phyloP scores from a whole-genome alignment of 2,888 invertebrate species.

The Nymphalis polychloros region DNA sequence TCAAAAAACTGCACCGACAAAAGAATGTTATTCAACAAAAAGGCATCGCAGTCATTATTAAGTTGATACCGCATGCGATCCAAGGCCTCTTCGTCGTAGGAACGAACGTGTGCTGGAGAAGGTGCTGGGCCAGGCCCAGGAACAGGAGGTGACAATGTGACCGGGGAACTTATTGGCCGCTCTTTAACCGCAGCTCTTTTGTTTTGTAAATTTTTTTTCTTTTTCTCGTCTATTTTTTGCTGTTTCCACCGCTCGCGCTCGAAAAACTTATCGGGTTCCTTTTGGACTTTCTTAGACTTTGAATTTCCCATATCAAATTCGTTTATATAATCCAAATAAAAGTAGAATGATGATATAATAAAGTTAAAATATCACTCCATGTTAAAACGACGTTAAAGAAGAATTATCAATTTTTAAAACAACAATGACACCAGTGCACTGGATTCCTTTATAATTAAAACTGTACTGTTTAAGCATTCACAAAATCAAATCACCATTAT shows the following conservation, averaged over 20 bases:
- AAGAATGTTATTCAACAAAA: conserved; percentile 88
- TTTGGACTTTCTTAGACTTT: conserved; percentile 65
- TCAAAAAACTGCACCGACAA: conserved; percentile 89
- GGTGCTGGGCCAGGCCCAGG: conserved; percentile 47
- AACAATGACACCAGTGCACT: conserved; percentile 29
- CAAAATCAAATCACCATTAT: conserved; percentile 53
- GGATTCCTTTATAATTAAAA: conserved; percentile 42
- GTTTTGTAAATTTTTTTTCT: conserved; percentile 54
- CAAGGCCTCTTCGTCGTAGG: conserved; percentile 80
- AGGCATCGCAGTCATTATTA: conserved; percentile 83
- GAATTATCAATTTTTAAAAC: neutral
- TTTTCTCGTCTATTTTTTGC: conserved; percentile 59
- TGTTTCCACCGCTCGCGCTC: conserved; percentile 69
- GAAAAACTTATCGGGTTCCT: conserved; percentile 71
- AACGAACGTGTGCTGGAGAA: conserved; percentile 58
- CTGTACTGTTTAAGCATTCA: conserved; percentile 55
- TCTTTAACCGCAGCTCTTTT: conserved; percentile 58
- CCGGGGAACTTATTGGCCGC: conserved; percentile 47
- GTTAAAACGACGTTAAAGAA: conserved; percentile 1
- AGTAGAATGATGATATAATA: neutral
- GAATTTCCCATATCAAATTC: conserved; percentile 65
- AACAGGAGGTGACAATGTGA: conserved; percentile 46
- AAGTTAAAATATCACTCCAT: conserved; percentile 18
- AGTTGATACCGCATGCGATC: conserved; percentile 82
- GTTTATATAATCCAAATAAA: conserved; percentile 4